Percentiles rank a stretch among this genome's conserved stretches.
Conservation (phyloP, 1,140 invertebrate genomes). For the Phortica variegata region DNA sequence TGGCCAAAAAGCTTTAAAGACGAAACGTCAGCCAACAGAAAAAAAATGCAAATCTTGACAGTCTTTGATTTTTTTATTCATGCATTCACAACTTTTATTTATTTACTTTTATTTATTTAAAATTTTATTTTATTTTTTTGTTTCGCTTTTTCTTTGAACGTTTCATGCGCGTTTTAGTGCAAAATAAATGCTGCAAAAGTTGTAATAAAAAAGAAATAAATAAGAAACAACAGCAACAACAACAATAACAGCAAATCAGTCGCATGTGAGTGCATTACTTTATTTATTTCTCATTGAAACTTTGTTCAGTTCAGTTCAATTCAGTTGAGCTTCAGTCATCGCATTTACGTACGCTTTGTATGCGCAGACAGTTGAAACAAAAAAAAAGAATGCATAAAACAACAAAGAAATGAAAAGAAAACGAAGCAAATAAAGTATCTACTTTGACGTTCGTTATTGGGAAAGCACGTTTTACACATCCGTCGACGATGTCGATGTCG, state of each 20-base stretch:
- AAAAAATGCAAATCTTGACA: constrained; percentile 50
- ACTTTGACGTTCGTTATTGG: no score
- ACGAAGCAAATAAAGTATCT: no score
- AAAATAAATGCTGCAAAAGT: no score
- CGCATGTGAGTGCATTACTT: no score
- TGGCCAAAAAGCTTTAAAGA: background rate
- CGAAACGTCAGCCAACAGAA: constrained; percentile 3
- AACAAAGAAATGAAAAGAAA: no score
- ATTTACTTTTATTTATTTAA: constrained; percentile 51
- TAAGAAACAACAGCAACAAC: constrained; percentile 3
- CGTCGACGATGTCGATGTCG: constrained; percentile 12
- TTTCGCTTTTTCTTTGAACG: no score
- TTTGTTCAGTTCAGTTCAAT: no score
- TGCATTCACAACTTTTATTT: no score
- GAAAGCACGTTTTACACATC: constrained; percentile 50
- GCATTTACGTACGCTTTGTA: constrained; percentile 41
- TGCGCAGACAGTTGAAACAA: no score
- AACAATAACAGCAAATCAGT: background rate
- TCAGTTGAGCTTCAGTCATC: constrained; percentile 14
- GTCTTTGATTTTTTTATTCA: constrained; percentile 12
- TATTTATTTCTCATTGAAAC: no score
- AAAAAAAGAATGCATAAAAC: no score
- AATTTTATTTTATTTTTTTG: constrained; percentile 24
- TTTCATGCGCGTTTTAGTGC: constrained; percentile 15
- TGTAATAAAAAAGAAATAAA: no score